Conservation (phyloP, 2,888 invertebrate genomes). For the Sceliomorpha sp. region DNA sequence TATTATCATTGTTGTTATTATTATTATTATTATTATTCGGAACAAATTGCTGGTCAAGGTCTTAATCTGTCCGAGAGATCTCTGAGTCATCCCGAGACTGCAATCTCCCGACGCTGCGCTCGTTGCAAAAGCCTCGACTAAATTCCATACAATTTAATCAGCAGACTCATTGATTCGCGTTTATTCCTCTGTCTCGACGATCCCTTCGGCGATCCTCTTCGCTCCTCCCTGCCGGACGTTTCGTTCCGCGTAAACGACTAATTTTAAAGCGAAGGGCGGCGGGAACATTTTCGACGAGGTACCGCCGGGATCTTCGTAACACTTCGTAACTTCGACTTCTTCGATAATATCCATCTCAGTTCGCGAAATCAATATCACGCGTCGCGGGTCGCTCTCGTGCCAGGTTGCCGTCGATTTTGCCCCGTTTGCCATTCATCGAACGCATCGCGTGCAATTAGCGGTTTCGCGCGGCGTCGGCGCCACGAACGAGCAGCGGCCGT, state of each 20-base stretch:
- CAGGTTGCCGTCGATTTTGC: too few relatives aligned
- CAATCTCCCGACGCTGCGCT: constrained; percentile 29
- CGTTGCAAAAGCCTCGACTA: constrained; percentile 6
- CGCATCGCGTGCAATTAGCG: constrained; percentile 13
- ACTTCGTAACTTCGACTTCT: too few relatives aligned
- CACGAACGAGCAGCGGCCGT: constrained; percentile 13
- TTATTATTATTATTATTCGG: constrained; percentile 58
- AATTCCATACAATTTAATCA: constrained; percentile 36
- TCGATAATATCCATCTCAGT: too few relatives aligned
- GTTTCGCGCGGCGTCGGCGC: constrained; percentile 3
- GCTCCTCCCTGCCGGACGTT: neutral
- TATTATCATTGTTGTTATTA: constrained; percentile 59
- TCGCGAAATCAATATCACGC: neutral
- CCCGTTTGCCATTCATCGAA: neutral
- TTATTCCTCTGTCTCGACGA: constrained; percentile 4
- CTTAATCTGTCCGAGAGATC: constrained; percentile 43
- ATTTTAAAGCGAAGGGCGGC: too few relatives aligned
- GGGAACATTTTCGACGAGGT: too few relatives aligned
- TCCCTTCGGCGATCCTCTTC: too few relatives aligned
- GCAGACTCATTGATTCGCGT: constrained; percentile 6
- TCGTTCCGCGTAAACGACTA: neutral
- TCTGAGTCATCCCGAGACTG: constrained; percentile 18
- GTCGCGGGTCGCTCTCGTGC: too few relatives aligned
- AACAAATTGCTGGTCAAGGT: constrained; percentile 62
- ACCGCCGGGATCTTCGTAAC: too few relatives aligned